A percentile compares a stretch with the other conserved stretches of the same genome.
phyloP scores from a whole-genome alignment of 2,797 vertebrate species.

The Salmo trutta region DNA sequence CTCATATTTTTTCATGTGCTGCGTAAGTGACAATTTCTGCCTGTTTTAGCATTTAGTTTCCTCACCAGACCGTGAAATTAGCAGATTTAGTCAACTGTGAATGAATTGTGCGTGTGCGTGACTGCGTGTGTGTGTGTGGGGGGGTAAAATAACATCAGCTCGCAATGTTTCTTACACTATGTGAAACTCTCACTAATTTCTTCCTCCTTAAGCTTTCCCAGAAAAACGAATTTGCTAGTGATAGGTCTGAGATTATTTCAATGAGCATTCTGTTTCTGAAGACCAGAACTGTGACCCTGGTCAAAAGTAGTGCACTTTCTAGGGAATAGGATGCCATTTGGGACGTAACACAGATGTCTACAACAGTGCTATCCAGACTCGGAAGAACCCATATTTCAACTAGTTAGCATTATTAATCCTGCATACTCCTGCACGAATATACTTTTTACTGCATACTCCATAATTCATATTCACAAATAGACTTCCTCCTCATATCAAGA shows the following conservation, averaged over 20 bases:
- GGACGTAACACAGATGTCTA: too few relatives aligned
- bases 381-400: neutral
- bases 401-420: neutral
- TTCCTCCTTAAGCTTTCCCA: conserved; percentile 24
- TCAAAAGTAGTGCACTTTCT: too few relatives aligned
- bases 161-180: conserved; percentile 21
- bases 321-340: too few relatives aligned
- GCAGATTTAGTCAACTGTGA: conserved; percentile 55
- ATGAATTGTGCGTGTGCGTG: conserved; percentile 40
- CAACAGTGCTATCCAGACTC: neutral
- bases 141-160: conserved; percentile 31
- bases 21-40: conserved; percentile 64
- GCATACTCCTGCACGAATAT: neutral
- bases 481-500: neutral
- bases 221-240: conserved; percentile 37
- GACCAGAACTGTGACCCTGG: neutral
- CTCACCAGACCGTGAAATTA: conserved; percentile 68
- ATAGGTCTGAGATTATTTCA: conserved; percentile 33
- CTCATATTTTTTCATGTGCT: conserved; percentile 38
- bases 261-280: conserved; percentile 16
- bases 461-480: neutral
- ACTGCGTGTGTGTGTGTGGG: conserved; percentile 15
- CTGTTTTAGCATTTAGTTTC: conserved; percentile 71
- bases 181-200: conserved; percentile 12
- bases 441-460: neutral